Evolutionary conservation across 1,140 invertebrate species (phyloP).

Genomic region (Liolophura sinensis): DNA sequence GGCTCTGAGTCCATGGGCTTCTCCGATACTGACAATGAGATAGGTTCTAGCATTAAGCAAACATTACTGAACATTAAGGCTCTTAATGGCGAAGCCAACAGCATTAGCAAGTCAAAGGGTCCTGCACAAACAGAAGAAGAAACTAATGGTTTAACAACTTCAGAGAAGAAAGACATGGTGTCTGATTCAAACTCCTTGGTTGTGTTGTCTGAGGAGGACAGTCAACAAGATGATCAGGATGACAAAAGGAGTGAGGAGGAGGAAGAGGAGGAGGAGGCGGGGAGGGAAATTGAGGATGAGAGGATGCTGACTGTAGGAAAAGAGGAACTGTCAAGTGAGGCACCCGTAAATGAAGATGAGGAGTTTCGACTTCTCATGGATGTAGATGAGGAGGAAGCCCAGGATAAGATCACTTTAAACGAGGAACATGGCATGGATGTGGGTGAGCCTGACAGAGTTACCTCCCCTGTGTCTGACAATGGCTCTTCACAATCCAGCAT

Average conservation of each 20-base stretch:
- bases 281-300: neutral
- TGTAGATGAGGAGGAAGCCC: too few species aligned
- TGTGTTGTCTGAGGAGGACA: neutral
- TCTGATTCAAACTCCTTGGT: neutral
- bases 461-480: too few species aligned
- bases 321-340: too few species aligned
- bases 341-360: too few species aligned
- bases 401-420: too few species aligned
- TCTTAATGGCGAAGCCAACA: slow-evolving; percentile 8
- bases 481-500: too few species aligned
- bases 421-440: too few species aligned
- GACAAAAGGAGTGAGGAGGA: slow-evolving; percentile 9
- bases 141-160: neutral
- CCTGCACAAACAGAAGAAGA: neutral
- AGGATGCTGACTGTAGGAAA: too few species aligned
- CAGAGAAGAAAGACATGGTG: slow-evolving; percentile 1
- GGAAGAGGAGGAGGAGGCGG: slow-evolving; percentile 10
- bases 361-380: too few species aligned
- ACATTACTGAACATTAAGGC: slow-evolving; percentile 15
- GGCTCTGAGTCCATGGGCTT: too few species aligned
- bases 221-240: slow-evolving; percentile 1
- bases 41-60: slow-evolving; percentile 10
- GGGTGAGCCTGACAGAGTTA: too few species aligned
- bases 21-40: too few species aligned
- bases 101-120: slow-evolving; percentile 1